These are phyloP conservation scores for Cephalopachus bancanus DNA, from an alignment of 2,797 vertebrate species.

Conservation along the genomic window DNA sequence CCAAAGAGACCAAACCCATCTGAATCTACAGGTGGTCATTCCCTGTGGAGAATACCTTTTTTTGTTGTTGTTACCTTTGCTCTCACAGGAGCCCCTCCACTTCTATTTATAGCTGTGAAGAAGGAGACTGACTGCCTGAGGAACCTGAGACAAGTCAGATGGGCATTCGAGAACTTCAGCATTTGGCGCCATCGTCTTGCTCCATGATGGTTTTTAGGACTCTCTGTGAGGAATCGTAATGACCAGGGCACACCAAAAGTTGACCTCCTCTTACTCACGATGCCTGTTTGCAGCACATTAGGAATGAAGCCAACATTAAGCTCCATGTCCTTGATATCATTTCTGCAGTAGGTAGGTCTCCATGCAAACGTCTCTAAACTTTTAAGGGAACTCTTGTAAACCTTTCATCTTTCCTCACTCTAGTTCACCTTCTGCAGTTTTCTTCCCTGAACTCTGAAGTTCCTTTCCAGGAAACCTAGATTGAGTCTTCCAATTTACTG, in stretches of 20 bases:
- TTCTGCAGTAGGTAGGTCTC: not conserved
- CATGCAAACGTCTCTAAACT: not conserved
- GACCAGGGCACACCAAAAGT: conserved; percentile 14
- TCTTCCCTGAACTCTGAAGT: not conserved
- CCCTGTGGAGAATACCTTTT: not conserved
- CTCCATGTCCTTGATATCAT: conserved; percentile 39
- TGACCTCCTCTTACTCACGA: conserved; percentile 63
- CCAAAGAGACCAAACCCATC: not conserved
- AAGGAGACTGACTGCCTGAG: conserved; percentile 50
- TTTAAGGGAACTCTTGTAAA: not conserved
- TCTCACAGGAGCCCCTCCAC: not conserved
- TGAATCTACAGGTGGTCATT: not conserved
- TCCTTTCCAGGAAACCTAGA: not conserved
- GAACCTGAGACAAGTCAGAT: conserved; percentile 18
- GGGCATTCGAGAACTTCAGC: conserved; percentile 36
- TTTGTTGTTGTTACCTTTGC: conserved; percentile 12
- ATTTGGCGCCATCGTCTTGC: conserved; percentile 48
- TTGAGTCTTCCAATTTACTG: not conserved
- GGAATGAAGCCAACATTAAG: conserved; percentile 38
- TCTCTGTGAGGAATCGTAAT: conserved; percentile 61
- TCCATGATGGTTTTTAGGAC: conserved; percentile 58
- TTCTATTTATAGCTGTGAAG: conserved; percentile 56
- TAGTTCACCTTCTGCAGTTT: not conserved
- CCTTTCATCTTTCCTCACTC: not conserved
- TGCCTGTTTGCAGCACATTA: conserved; percentile 58